These are phyloP conservation scores for Dryobota labecula DNA, from an alignment of 2,888 invertebrate species.

Conservation along the genomic window DNA sequence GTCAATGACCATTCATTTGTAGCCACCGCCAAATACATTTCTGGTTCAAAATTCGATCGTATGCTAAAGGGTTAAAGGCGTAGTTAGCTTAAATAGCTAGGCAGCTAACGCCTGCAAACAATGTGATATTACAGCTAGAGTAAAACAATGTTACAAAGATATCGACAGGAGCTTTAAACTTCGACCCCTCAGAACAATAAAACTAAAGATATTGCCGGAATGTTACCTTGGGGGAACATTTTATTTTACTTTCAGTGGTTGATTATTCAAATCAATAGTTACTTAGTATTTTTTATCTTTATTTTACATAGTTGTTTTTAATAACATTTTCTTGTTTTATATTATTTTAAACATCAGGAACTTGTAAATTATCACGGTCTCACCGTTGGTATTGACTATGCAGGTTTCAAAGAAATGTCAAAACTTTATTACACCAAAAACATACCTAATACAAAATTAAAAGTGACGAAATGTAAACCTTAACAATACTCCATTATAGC, in stretches of 20 bases:
- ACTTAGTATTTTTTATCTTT: conserved; percentile 33
- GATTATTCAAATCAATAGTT: conserved; percentile 48
- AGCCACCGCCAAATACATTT: not conserved
- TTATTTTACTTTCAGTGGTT: conserved; percentile 33
- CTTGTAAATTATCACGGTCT: not conserved
- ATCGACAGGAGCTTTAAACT: conserved; percentile 51
- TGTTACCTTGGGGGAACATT: conserved; percentile 32
- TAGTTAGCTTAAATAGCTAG: not conserved
- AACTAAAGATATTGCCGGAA: conserved; percentile 49
- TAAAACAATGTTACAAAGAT: conserved; percentile 49
- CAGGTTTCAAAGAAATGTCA: not conserved
- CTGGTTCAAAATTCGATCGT: conserved; percentile 12
- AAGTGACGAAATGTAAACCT: not conserved
- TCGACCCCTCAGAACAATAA: conserved; percentile 42
- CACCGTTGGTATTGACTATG: too few relatives aligned
- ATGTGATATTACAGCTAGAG: conserved; percentile 37
- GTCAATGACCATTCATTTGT: not conserved
- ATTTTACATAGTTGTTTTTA: conserved; percentile 5
- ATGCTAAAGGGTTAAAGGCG: not conserved
- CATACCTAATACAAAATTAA: not conserved
- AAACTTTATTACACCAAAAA: not conserved
- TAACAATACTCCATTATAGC: too few relatives aligned
- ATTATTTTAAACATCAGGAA: not conserved
- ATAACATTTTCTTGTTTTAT: not conserved
- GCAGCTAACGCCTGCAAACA: conserved; percentile 37